phyloP scores from a whole-genome alignment of 2,888 invertebrate genomes.

The Rhamphomyia laevipes region DNA sequence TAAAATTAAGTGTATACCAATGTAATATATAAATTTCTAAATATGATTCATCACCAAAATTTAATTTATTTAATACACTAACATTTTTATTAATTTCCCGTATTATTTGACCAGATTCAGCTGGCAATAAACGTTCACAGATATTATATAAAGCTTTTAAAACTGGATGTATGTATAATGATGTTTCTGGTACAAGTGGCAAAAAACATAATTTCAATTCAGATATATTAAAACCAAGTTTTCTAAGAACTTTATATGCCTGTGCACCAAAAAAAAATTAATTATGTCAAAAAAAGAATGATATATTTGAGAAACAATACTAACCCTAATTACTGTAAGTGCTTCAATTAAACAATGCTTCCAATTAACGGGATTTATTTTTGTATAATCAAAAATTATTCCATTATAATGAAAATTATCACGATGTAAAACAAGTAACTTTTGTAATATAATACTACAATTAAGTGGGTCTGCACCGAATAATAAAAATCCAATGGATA shows the following conservation, averaged over 20 bases:
- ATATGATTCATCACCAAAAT: slow-evolving; percentile 24
- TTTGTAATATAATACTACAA: slow-evolving; percentile 24
- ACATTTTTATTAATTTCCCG: slow-evolving; percentile 17
- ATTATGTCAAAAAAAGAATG: too few relatives aligned
- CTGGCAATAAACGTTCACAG: slow-evolving; percentile 34
- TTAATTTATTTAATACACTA: slow-evolving; percentile 18
- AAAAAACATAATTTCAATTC: slow-evolving; percentile 28
- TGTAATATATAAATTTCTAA: slow-evolving; percentile 31
- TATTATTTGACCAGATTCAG: slow-evolving; percentile 24
- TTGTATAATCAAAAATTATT: slow-evolving; percentile 25
- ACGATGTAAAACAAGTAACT: slow-evolving; percentile 20
- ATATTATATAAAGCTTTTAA: slow-evolving; percentile 38
- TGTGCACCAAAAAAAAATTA: slow-evolving; percentile 5
- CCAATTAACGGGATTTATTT: slow-evolving; percentile 32
- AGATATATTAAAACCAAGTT: slow-evolving; percentile 30
- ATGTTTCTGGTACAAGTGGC: slow-evolving; percentile 30
- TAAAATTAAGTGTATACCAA: slow-evolving; percentile 25
- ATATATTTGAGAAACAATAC: slow-evolving; percentile 27
- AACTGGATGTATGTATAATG: slow-evolving; percentile 34
- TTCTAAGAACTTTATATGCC: slow-evolving; percentile 30
- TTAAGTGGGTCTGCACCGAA: slow-evolving; percentile 8
- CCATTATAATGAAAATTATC: slow-evolving; percentile 12
- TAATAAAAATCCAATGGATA: slow-evolving; percentile 15
- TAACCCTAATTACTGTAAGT: slow-evolving; percentile 37
- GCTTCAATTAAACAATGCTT: slow-evolving; percentile 40